Percentiles rank a stretch among this genome's conserved stretches.
Evolutionary conservation across 2,888 invertebrate genomes (phyloP).

Genomic region (Drosophila putrida): DNA sequence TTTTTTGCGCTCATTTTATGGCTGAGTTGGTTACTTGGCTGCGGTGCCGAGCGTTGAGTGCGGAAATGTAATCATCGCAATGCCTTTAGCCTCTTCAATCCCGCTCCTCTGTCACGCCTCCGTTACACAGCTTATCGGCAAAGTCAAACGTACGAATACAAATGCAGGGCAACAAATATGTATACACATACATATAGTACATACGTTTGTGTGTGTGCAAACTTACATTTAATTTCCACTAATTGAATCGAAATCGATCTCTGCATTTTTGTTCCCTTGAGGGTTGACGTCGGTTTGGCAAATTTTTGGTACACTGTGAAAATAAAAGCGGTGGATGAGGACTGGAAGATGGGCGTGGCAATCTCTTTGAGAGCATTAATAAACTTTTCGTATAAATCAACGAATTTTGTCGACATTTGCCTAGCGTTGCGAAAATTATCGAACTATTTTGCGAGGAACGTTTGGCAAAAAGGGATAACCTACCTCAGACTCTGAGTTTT

Average conservation of each 20-base stretch:
- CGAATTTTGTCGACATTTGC: constrained; percentile 73
- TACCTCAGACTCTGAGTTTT: constrained; percentile 38
- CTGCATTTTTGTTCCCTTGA: constrained; percentile 58
- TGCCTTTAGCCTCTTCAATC: constrained; percentile 40
- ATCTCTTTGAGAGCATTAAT: constrained; percentile 66
- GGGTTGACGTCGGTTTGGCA: constrained; percentile 50
- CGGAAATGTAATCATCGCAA: constrained; percentile 82
- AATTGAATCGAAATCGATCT: constrained; percentile 82
- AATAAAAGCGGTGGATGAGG: background rate
- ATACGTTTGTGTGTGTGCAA: constrained; percentile 37
- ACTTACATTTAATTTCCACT: constrained; percentile 81
- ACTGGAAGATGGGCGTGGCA: constrained; percentile 14
- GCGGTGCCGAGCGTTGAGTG: constrained; percentile 42
- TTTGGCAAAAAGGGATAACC: constrained; percentile 56
- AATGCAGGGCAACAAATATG: constrained; percentile 29
- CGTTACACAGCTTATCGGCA: constrained; percentile 47
- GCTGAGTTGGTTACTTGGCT: constrained; percentile 76
- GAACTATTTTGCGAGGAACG: constrained; percentile 32
- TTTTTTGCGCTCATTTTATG: constrained; percentile 74
- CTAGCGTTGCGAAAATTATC: constrained; percentile 50
- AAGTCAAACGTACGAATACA: constrained; percentile 53
- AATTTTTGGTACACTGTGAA: constrained; percentile 13
- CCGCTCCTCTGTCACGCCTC: background rate
- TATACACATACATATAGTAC: constrained; percentile 16
- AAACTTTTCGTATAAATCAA: constrained; percentile 81